Evolutionary conservation across 2,888 invertebrate genomes (phyloP), one percentile per base, ranked within the genome.

Genomic region (Trichacis sp.): DNA sequence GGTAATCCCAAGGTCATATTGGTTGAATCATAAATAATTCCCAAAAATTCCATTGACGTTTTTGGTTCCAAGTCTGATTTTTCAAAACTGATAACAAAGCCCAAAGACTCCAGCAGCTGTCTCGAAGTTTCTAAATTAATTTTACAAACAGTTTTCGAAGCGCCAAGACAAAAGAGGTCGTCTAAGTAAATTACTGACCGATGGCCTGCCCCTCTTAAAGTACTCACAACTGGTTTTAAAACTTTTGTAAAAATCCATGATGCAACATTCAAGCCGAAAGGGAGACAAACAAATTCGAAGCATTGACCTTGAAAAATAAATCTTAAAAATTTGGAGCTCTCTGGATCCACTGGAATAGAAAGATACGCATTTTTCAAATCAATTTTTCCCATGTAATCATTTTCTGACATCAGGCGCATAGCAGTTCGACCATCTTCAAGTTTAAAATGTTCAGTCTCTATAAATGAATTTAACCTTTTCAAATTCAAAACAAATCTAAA

Each of bases 211-310:
- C 11, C 4, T 12, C 4, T 38, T 38, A 38, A 38, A n/a, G 38
- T 12, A n/a, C 1, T 18, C 8, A 55, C n/a, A 1, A 48, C 55
- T 1, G 46, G 55, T 24, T 55, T 55, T 8, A 55, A 5, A 1
- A 48, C 2, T 18, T 54, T 54, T 29, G 54, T 54, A 33, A 54
- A 54, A 17, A 45, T 6, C n/a, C 33, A 54, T 15, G 54, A 17
- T 12, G 18, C 14, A 0, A 14, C 19, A 20, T 11, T 17, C 19
- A 54, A 18, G n/a, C 45, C 54, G 17, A 54, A 54, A 1, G 54
- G 54, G 4, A 54, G 5, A n/a, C 54, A 45, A 6, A 18, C 30
- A 30, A 54, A 54, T 12, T 45, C 33, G 14, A 30, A 54, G 1
- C 29, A 14, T 5, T 45, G 1, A 1, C 18, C 18, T 6, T 36